These are phyloP conservation scores for Acromyrmex heyeri DNA, from an alignment of 1,140 invertebrate species.

Conservation along the genomic window DNA sequence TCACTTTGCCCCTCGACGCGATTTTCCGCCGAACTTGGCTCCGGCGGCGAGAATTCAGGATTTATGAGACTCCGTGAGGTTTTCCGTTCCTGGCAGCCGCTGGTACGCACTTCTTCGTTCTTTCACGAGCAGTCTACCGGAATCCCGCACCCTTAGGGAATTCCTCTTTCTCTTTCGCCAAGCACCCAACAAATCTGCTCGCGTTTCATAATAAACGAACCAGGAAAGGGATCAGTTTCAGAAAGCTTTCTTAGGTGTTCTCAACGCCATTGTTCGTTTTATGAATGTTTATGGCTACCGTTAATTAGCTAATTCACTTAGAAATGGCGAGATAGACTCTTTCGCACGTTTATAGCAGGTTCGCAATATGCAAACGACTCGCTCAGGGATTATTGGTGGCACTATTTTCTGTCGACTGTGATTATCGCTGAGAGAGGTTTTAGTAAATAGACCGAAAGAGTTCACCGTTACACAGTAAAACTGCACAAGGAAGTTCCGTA, in stretches of 20 bases:
- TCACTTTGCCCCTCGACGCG: not conserved
- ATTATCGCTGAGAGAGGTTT: slow-evolving; percentile 29
- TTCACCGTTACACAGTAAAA: slow-evolving; percentile 59
- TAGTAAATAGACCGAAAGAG: slow-evolving; percentile 62
- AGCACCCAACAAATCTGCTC: not conserved
- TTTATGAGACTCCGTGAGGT: slow-evolving; percentile 41
- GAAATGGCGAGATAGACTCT: not conserved
- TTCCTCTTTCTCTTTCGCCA: slow-evolving; percentile 29
- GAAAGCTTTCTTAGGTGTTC: not conserved
- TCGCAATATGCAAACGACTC: not conserved
- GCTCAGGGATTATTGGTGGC: not conserved
- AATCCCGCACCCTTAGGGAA: slow-evolving; percentile 23
- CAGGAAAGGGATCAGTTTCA: not conserved
- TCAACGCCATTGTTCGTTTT: not conserved
- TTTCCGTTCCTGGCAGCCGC: not conserved
- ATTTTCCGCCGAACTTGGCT: slow-evolving; percentile 25
- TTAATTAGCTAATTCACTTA: not conserved
- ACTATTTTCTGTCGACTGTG: slow-evolving; percentile 8
- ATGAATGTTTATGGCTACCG: not conserved
- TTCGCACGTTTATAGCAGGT: not conserved
- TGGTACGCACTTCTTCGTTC: not conserved
- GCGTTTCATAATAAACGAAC: not conserved
- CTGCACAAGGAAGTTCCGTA: slow-evolving; percentile 5
- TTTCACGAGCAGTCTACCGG: slow-evolving; percentile 21
- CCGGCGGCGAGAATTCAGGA: not conserved